Base-by-base conservation (phyloP, 1,140 invertebrate genomes). In the Papilio machaon region DNA sequence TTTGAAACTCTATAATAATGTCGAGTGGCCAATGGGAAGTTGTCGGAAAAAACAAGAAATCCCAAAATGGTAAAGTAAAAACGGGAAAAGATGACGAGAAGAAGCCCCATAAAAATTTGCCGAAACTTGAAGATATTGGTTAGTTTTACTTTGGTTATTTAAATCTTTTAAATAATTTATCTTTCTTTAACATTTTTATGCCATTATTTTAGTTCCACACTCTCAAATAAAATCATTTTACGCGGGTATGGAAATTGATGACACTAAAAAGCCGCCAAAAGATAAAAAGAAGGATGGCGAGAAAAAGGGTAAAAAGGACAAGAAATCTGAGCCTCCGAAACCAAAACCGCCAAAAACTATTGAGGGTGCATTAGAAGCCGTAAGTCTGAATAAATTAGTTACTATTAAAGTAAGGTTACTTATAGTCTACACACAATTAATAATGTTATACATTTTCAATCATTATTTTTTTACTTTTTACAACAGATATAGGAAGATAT, bases 21-120 rank as follows among this genome's bases (percentile, higher is more conserved):
- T 96, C 95, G 79, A 92, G 88, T 52, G 96, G 96, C 82, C 96
- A 97, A 89, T 97, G 97, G 97, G 97, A 97, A 97, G 95, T 97
- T 86, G 97, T 97, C 81, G 95, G 96, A 60, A 97, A 96, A 88
- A 96, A 94, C 79, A 97, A 97, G 84, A 97, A 97, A 83, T 96
- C 96, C 67, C 96, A 96, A 85, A 95, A 95, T 88, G 94, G 93
- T n/a, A 95, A 95, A 85, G 95, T 96, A 88, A 95, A 96, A 80
- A 95, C 95, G 79, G 93, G 94, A 75, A 95, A 95, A 75, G 96
- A 96, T 74, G 95, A 96, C 76, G 96, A 96, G 80, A 96, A 96
- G 90, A 94, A 95, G 82, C 78, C 90, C 30, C 83, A 81, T 47
- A 93, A 93, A 90, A 94, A 91, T 88, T 91, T 91, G 17, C 87